Evolutionary conservation across 2,113 vertebrate species (phyloP), one percentile per base, ranked within the genome.

Genomic region (Aythya baeri): DNA sequence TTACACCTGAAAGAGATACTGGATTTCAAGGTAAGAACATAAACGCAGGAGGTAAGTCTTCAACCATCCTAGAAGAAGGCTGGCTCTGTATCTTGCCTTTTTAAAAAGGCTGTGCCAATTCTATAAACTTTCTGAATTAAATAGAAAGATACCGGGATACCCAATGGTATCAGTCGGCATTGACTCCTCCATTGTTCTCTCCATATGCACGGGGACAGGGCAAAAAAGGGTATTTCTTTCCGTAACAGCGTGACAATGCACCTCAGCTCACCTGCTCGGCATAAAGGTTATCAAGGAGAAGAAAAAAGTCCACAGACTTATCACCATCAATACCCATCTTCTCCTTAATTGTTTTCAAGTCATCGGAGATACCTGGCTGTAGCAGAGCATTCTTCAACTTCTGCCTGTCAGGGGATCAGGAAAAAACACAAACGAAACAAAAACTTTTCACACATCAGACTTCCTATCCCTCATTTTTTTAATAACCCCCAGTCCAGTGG

Each of bases 251-350:
- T 55, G 61, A 34, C 17, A 38, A 91, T 83, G 43, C 2, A 4
- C 36, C 82, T 43, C 25, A 13, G n/a, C 95, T 97, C 93, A 99
- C 99, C 99, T 99, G 97, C 97, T 99, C 98, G 49, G 99, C 99
- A 91, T 98, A 97, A 97, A 99, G 91, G 93, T 99, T 99, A 95
- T 99, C 99, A 10, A 99, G 97, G 86, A 99, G 99, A 83, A 97
- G 79, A 93, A 99, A 97, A 97, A 99, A 99, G 95, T 99, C 99
- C 49, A 99, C 88, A 7, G 66, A 67, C 5, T 98, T 92, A n/a
- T 98, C 95, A 49, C 38, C 52, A 31, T 94, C 86, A n/a, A 99
- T 97, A 77, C 98, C 98, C 97, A 99, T 81, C 9, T 80, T 98
- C 7, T 92, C 94, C 92, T 98, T 98, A 97, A 99, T 98, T 86